Evolutionary conservation across 2,888 invertebrate genomes (phyloP).

Genomic region (Amiota mariae): DNA sequence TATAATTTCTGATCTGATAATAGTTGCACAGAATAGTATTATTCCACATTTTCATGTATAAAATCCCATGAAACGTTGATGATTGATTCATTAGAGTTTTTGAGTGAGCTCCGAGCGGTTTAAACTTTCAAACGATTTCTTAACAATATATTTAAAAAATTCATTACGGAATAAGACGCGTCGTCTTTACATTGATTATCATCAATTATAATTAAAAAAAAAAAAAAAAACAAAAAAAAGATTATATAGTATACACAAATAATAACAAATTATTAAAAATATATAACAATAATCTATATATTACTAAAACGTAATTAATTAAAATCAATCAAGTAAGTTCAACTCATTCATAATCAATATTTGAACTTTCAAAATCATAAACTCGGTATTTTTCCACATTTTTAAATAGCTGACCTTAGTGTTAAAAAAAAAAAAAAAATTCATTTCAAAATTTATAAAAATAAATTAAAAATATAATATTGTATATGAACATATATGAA

Average conservation of each 20-base stretch:
- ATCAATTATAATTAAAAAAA: not conserved
- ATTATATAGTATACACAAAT: not conserved
- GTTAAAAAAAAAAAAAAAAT: not conserved
- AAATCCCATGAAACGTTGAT: constrained; percentile 12
- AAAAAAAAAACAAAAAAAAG: not conserved
- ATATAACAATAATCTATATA: not conserved
- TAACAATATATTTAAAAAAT: not conserved
- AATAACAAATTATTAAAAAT: not conserved
- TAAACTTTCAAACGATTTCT: too few relatives aligned
- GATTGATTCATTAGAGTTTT: constrained; percentile 24
- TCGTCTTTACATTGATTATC: not conserved
- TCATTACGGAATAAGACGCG: not conserved
- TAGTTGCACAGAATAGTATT: not conserved
- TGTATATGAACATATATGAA: too few relatives aligned
- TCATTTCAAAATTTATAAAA: not conserved
- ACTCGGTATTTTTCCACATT: constrained; percentile 15
- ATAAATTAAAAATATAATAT: not conserved
- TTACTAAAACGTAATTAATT: constrained; percentile 54
- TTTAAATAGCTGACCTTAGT: not conserved
- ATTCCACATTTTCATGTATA: constrained; percentile 6
- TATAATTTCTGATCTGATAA: not conserved
- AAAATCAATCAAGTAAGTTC: constrained; percentile 53
- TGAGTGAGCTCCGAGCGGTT: constrained; percentile 16
- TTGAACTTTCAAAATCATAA: not conserved
- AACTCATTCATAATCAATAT: constrained; percentile 6